A percentile compares a stretch with the other conserved stretches of the same genome.
These are phyloP conservation scores for Montipora capricornis DNA, from an alignment of 64 coral and sea anemone genomes.

Conservation along the genomic window DNA sequence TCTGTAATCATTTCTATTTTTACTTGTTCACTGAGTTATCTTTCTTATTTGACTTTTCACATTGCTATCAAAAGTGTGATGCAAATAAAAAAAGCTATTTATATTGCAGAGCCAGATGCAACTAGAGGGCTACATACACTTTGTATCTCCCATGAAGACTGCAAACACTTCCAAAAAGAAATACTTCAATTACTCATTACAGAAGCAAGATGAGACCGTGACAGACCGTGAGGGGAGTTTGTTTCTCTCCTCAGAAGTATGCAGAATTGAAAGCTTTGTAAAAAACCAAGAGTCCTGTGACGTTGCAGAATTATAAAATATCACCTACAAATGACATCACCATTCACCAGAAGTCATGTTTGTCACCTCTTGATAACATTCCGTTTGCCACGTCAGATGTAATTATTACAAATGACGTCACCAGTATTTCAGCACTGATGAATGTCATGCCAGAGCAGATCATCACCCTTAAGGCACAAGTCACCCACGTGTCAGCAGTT, in stretches of 20 bases:
- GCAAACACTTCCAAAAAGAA: conserved; percentile 27
- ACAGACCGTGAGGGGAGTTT: conserved; percentile 8
- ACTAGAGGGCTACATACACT: conserved; percentile 42
- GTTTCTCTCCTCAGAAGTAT: conserved; percentile 31
- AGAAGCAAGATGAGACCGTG: conserved; percentile 24
- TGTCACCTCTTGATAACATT: conserved; percentile 13
- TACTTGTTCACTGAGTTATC: too few relatives aligned
- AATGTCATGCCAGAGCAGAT: conserved; percentile 29
- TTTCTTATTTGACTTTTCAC: too few relatives aligned
- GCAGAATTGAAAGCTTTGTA: conserved; percentile 19
- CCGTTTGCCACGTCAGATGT: conserved; percentile 24
- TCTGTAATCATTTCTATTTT: too few relatives aligned
- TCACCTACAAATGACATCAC: conserved; percentile 15
- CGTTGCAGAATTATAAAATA: background rate
- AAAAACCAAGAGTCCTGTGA: conserved; percentile 36
- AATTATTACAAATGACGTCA: conserved; percentile 11
- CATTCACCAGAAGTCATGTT: conserved; percentile 7
- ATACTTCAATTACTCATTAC: conserved; percentile 15
- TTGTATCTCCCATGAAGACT: conserved; percentile 34
- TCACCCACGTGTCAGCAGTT: background rate
- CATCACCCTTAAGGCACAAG: background rate
- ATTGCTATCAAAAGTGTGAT: too few relatives aligned
- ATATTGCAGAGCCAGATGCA: background rate
- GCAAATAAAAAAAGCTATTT: background rate
- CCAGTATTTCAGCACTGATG: conserved; percentile 35